Conservation (phyloP, 1,140 invertebrate species). For the Ceratina australensis region DNA sequence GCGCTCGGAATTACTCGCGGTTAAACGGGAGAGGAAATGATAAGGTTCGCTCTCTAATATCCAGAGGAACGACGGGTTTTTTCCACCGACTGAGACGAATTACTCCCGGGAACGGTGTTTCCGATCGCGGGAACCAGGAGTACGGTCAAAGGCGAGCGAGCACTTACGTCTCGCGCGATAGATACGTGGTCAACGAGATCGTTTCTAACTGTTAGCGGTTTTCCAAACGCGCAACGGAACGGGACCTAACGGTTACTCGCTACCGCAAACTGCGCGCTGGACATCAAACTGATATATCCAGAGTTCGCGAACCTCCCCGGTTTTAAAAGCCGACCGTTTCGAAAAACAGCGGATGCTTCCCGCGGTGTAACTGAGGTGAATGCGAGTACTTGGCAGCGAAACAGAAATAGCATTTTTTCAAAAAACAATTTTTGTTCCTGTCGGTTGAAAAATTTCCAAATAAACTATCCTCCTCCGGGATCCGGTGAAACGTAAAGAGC, state of each 20-base stretch:
- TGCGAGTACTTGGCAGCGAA: background rate
- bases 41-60: conserved; percentile 23
- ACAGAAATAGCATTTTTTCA: background rate
- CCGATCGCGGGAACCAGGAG: background rate
- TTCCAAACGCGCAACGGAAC: conserved; percentile 24
- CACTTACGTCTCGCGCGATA: background rate
- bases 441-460: background rate
- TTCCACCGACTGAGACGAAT: conserved; percentile 31
- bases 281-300: conserved; percentile 1
- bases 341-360: background rate
- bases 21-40: conserved; percentile 18
- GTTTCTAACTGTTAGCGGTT: conserved; percentile 47
- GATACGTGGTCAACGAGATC: conserved; percentile 44
- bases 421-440: too few species aligned
- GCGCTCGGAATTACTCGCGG: conserved; percentile 2
- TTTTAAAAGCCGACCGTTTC: background rate
- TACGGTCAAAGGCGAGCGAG: background rate
- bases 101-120: background rate
- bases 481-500: background rate
- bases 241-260: conserved; percentile 33
- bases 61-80: conserved; percentile 21
- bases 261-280: conserved; percentile 27
- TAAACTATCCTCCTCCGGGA: background rate
- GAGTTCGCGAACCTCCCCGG: background rate
- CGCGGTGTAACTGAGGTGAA: background rate